Conservation (phyloP, 2,888 invertebrate species). For the Chymomyza caudatula region DNA sequence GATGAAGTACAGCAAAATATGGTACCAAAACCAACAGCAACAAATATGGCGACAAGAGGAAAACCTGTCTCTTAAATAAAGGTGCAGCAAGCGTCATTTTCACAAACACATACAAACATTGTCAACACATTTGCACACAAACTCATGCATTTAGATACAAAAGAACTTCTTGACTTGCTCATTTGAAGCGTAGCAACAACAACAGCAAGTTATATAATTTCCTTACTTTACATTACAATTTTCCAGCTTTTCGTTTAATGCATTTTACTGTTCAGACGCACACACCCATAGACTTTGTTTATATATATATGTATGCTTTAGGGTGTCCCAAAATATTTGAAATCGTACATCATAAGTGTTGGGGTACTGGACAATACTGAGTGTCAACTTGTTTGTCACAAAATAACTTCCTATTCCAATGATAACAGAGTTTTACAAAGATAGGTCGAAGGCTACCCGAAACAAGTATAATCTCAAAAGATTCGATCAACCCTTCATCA, state of each 20-base stretch:
- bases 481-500: no score
- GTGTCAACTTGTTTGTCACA: no score
- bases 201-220: constrained; percentile 39
- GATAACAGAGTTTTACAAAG: no score
- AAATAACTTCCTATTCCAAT: no score
- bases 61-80: constrained; percentile 52
- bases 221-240: constrained; percentile 39
- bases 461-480: no score
- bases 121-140: not conserved
- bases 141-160: not conserved
- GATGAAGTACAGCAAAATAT: no score
- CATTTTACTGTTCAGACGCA: constrained; percentile 21
- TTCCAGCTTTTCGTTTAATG: constrained; percentile 46
- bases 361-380: no score
- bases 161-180: constrained; percentile 46
- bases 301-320: no score
- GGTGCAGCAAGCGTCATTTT: constrained; percentile 47
- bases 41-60: not conserved
- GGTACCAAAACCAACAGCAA: no score
- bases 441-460: no score
- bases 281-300: not conserved
- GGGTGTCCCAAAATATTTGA: no score
- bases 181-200: constrained; percentile 21
- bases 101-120: constrained; percentile 13
- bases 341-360: no score